Evolutionary conservation across 23 tunicate species (phyloP).

Genomic region (Botrylloides violaceus): DNA sequence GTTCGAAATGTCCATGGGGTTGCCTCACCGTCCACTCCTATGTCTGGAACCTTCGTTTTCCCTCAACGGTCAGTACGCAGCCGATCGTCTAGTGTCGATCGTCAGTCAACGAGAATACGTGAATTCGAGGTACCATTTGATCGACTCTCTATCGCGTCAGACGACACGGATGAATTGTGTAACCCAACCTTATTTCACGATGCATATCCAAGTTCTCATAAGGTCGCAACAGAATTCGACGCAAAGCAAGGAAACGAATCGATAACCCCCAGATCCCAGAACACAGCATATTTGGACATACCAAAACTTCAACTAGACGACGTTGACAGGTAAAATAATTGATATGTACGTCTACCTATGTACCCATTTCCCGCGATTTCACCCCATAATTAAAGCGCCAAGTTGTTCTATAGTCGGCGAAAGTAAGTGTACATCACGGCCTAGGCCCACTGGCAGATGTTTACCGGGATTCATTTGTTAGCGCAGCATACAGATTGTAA

Average conservation of each 20-base stretch:
- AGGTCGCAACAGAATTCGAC: slow-evolving; percentile 33
- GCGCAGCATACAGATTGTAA: too few relatives aligned
- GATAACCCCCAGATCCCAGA: background rate
- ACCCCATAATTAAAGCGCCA: too few relatives aligned
- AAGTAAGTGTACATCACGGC: too few relatives aligned
- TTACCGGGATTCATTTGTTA: too few relatives aligned
- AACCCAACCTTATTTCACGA: slow-evolving; percentile 50
- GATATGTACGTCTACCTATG: too few relatives aligned
- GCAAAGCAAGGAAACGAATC: slow-evolving; percentile 38
- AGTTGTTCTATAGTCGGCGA: too few relatives aligned
- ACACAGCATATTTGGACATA: background rate
- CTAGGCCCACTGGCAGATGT: too few relatives aligned
- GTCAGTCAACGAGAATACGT: slow-evolving; percentile 23
- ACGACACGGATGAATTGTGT: slow-evolving; percentile 62
- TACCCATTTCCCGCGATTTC: too few relatives aligned
- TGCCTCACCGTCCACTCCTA: slow-evolving; percentile 15
- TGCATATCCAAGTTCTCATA: slow-evolving; percentile 43
- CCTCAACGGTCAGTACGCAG: slow-evolving; percentile 16
- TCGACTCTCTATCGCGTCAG: slow-evolving; percentile 21
- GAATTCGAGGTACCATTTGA: background rate
- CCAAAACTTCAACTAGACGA: background rate
- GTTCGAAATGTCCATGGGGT: too few relatives aligned
- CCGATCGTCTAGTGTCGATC: slow-evolving; percentile 15
- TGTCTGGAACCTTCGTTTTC: slow-evolving; percentile 26
- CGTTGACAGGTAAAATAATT: background rate